phyloP scores from a whole-genome alignment of 2,113 vertebrate species.

The Monarcha castaneiventris region DNA sequence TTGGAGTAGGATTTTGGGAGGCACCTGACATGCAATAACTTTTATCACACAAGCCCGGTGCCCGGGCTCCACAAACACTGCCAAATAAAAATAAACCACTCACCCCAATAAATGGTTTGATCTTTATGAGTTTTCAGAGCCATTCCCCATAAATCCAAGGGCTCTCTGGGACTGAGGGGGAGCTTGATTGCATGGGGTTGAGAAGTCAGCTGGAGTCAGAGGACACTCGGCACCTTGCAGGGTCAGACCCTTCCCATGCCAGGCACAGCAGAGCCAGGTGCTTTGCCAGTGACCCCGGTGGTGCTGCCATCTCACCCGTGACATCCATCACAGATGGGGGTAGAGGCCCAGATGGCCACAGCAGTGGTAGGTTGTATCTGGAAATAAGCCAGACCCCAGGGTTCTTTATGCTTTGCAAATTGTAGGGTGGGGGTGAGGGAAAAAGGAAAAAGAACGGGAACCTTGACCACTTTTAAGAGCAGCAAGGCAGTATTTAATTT shows the following conservation, averaged over 20 bases:
- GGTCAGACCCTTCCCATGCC: background rate
- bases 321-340: fast-evolving
- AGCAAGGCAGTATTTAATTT: conserved; percentile 65
- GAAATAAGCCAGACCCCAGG: conserved; percentile 4
- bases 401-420: conserved; percentile 21
- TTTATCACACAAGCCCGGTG: background rate
- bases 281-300: background rate
- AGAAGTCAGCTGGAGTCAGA: background rate
- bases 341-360: background rate
- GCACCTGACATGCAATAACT: conserved; percentile 9
- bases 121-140: conserved; percentile 33
- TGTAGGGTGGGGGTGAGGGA: background rate
- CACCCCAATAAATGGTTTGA: background rate
- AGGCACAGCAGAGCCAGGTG: fast-evolving
- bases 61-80: background rate
- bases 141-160: background rate
- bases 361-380: background rate
- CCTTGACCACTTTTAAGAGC: conserved; percentile 32
- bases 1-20: background rate
- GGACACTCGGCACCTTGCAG: fast-evolving
- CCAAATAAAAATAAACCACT: background rate
- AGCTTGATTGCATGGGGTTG: background rate
- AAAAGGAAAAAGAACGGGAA: background rate
- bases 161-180: background rate
- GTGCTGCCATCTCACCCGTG: fast-evolving